Conservation (phyloP, 2,797 vertebrate species). For the Enteromius viviparus region DNA sequence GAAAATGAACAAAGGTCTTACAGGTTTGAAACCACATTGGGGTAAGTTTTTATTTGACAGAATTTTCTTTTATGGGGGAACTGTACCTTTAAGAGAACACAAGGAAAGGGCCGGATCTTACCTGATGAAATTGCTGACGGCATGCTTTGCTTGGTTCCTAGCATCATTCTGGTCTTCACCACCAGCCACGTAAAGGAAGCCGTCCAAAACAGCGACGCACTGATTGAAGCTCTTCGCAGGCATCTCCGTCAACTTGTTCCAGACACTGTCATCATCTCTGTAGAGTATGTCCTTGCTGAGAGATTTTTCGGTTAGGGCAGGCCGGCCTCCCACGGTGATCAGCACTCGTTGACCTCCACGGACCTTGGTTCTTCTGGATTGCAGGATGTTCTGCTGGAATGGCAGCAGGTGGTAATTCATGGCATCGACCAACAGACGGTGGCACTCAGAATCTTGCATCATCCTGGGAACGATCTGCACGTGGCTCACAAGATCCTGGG, state of each 20-base stretch:
- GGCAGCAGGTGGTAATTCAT: slow-evolving; percentile 99
- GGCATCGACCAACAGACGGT: slow-evolving; percentile 96
- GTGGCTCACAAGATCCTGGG: slow-evolving; percentile 95
- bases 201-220: slow-evolving; percentile 94
- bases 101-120: slow-evolving; percentile 64
- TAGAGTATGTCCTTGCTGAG: slow-evolving; percentile 97
- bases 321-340: slow-evolving; percentile 93
- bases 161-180: slow-evolving; percentile 99
- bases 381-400: slow-evolving; percentile 96
- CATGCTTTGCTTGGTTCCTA: slow-evolving; percentile 98
- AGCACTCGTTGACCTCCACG: slow-evolving; percentile 92
- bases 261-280: slow-evolving; percentile 91
- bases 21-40: neutral
- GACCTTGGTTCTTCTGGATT: slow-evolving; percentile 97
- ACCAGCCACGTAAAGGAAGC: slow-evolving; percentile 97
- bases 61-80: neutral
- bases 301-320: slow-evolving; percentile 96
- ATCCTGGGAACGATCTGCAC: slow-evolving; percentile 95
- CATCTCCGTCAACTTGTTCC: slow-evolving; percentile 97
- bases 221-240: slow-evolving; percentile 99
- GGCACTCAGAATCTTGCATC: slow-evolving; percentile 98
- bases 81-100: neutral
- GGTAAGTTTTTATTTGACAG: neutral
- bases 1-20: neutral
- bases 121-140: slow-evolving; percentile 99